Base-by-base conservation (phyloP, 2,888 invertebrate genomes). In the Drosophila tripunctata region DNA sequence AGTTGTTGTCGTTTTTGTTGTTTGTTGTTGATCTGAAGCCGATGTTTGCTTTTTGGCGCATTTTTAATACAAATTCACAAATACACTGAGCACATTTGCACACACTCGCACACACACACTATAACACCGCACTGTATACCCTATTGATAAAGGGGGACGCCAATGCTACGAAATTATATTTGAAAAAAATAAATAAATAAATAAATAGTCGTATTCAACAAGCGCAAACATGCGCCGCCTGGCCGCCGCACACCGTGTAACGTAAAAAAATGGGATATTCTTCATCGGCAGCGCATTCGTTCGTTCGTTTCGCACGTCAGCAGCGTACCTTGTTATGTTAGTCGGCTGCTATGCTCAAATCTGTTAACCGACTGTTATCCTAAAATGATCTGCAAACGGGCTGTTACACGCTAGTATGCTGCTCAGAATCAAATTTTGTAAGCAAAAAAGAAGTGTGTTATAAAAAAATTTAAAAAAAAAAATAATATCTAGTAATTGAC, bases 231-330 rank as follows among this genome's bases (percentile, higher is more conserved):
- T 48, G 72, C 72, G 71, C 72, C 68, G 72, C 27, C 64, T 72
- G 72, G 60, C 72, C 72, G 72, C 72, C 72, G 65, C 68, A 72
- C 68, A 65, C 72, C 68, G 72, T 68, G 68, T 72, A 72, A 61
- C 68, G 65, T 68, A 30, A 68, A 68, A 68, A 72, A 72, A 57
- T 68, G 72, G 44, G 56, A 67, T n/a, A n/a, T 50, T 54, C 38
- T 60, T 24, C 47, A 70, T 67, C 35, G 67, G 30, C 67, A 50
- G n/a, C n/a, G n/a, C n/a, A n/a, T n/a, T n/a, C n/a, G n/a, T n/a
- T n/a, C n/a, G n/a, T 47, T 62, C 51, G 50, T 62, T 71, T 71
- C 35, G 71, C 70, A 62, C 56, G 38, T 22, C 31, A 55, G 40
- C 48, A 51, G 58, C 22, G 54, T 38, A 31, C 41, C 30, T 14